phyloP scores from a whole-genome alignment of 2,888 invertebrate species.

The Leptopilina drosophilae region DNA sequence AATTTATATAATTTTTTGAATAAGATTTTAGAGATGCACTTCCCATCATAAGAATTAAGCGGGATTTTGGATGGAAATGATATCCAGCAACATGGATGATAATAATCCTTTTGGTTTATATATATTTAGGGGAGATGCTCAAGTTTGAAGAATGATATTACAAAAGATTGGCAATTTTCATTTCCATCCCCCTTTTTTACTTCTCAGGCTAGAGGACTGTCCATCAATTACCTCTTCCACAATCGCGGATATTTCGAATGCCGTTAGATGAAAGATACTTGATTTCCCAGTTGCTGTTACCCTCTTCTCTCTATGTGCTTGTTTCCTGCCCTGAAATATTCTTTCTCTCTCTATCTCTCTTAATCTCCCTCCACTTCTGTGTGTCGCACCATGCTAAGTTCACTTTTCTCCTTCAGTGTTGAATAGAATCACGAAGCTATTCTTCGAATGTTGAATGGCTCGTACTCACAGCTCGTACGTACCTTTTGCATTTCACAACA shows the following conservation, averaged over 20 bases:
- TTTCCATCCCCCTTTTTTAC: slow-evolving; percentile 45
- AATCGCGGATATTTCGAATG: slow-evolving; percentile 68
- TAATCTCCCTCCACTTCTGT: slow-evolving; percentile 32
- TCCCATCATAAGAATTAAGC: not conserved
- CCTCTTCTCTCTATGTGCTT: slow-evolving; percentile 57
- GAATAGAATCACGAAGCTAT: slow-evolving; percentile 74
- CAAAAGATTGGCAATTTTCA: slow-evolving; percentile 33
- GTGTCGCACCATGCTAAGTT: slow-evolving; percentile 55
- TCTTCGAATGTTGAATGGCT: slow-evolving; percentile 69
- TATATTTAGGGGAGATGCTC: not conserved
- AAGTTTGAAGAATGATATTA: not conserved
- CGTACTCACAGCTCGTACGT: slow-evolving; percentile 56
- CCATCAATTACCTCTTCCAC: slow-evolving; percentile 75
- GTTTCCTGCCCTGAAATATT: slow-evolving; percentile 51
- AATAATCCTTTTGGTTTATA: not conserved
- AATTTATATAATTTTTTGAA: not conserved
- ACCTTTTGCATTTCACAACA: slow-evolving; percentile 60
- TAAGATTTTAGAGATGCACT: not conserved
- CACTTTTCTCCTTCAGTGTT: slow-evolving; percentile 58
- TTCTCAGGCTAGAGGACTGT: slow-evolving; percentile 59
- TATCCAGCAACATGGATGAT: no score
- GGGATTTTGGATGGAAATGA: not conserved
- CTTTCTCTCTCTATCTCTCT: slow-evolving; percentile 46
- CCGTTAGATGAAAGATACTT: slow-evolving; percentile 72
- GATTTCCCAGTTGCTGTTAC: slow-evolving; percentile 69